These are phyloP conservation scores for Ylistrum balloti DNA, from an alignment of 1,140 invertebrate genomes.

Conservation along the genomic window DNA sequence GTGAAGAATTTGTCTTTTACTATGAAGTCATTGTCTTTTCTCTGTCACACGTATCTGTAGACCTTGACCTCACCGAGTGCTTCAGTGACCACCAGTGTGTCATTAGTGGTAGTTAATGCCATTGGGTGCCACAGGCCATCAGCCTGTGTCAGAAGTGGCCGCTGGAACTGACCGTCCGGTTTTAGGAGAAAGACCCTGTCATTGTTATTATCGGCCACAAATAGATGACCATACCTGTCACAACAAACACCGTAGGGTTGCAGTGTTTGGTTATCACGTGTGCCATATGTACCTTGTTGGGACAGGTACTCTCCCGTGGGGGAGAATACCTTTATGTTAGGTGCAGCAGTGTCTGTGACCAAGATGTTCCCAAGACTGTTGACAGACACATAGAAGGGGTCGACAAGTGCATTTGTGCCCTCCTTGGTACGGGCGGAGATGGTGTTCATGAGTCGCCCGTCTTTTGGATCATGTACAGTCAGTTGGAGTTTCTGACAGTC, in stretches of 20 bases:
- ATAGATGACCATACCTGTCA: constrained; percentile 77
- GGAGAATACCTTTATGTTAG: constrained; percentile 78
- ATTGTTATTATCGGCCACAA: constrained; percentile 79
- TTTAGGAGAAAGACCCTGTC: constrained; percentile 76
- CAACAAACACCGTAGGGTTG: constrained; percentile 79
- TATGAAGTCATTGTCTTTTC: not conserved
- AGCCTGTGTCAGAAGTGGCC: constrained; percentile 72
- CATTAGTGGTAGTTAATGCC: constrained; percentile 70
- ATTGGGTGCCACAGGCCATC: constrained; percentile 78
- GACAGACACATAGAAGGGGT: constrained; percentile 77
- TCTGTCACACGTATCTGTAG: constrained; percentile 75
- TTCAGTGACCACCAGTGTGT: constrained; percentile 75
- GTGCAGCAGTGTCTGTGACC: constrained; percentile 78
- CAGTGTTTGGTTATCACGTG: constrained; percentile 72
- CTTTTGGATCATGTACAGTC: constrained; percentile 73
- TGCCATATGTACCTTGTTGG: constrained; percentile 75
- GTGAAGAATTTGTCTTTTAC: not conserved
- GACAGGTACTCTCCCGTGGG: constrained; percentile 65
- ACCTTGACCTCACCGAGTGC: constrained; percentile 77
- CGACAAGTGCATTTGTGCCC: constrained; percentile 70
- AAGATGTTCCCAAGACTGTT: constrained; percentile 72
- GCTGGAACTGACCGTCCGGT: constrained; percentile 75
- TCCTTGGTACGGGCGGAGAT: constrained; percentile 69
- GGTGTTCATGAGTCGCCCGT: constrained; percentile 67
- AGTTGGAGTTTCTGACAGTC: constrained; percentile 72